A percentile compares a stretch with the other conserved stretches of the same genome.
phyloP scores from a whole-genome alignment of 2,888 invertebrate species.

The Catocala nupta region DNA sequence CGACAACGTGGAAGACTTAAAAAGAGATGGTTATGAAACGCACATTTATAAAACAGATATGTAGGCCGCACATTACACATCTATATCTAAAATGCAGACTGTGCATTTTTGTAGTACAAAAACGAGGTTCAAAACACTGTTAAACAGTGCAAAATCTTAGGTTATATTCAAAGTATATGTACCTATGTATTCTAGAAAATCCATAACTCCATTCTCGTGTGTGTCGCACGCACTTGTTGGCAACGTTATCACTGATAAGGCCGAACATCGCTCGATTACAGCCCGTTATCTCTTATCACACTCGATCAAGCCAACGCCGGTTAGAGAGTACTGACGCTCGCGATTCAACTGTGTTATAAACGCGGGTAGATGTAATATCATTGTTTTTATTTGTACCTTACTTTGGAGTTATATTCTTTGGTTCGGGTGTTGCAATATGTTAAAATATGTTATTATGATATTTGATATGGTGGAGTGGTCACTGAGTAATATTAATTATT shows the following conservation, averaged over 20 bases:
- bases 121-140: background rate
- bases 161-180: slow-evolving; percentile 41
- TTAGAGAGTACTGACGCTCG: slow-evolving; percentile 18
- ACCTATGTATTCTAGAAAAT: slow-evolving; percentile 73
- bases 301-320: slow-evolving; percentile 67
- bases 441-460: background rate
- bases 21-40: too few species aligned
- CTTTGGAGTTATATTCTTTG: slow-evolving; percentile 15
- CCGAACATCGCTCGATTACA: slow-evolving; percentile 81
- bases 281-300: slow-evolving; percentile 78
- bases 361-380: slow-evolving; percentile 12
- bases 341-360: slow-evolving; percentile 12
- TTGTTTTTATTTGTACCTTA: slow-evolving; percentile 3
- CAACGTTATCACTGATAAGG: slow-evolving; percentile 82
- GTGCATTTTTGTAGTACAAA: too few species aligned
- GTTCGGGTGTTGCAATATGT: background rate
- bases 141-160: slow-evolving; percentile 8
- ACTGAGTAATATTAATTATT: too few species aligned
- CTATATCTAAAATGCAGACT: too few species aligned
- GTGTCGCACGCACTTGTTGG: slow-evolving; percentile 73
- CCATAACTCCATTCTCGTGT: slow-evolving; percentile 67
- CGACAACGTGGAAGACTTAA: too few species aligned
- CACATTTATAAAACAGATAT: too few species aligned
- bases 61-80: too few species aligned
- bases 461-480: too few species aligned